Conservation (phyloP, 35 echinoderm and acorn worm species). For the Hemicentrotus pulcherrimus region DNA sequence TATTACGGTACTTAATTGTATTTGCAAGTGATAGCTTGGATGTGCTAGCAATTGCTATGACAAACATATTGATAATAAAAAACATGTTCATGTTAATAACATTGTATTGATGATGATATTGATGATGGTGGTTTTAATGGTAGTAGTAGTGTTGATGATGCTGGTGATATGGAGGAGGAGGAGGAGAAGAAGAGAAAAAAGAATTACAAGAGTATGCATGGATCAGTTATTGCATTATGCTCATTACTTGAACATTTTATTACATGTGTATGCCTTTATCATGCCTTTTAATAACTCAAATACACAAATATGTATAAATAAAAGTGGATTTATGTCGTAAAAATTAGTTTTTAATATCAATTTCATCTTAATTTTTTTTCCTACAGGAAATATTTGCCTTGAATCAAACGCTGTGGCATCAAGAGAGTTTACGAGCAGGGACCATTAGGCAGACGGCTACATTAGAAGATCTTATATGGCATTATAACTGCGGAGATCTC, state of each 20-base stretch:
- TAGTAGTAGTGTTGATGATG: background rate
- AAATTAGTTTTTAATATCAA: background rate
- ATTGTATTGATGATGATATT: background rate
- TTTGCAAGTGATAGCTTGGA: background rate
- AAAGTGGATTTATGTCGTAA: too few relatives aligned
- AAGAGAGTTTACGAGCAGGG: conserved; percentile 79
- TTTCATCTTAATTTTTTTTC: background rate
- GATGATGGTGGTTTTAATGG: background rate
- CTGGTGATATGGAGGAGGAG: background rate
- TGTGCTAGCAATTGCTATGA: background rate
- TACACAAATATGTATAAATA: too few relatives aligned
- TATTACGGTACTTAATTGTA: too few relatives aligned
- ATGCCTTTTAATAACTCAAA: too few relatives aligned
- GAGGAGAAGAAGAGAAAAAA: too few relatives aligned
- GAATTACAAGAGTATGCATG: too few relatives aligned
- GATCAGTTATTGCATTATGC: too few relatives aligned
- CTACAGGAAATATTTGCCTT: conserved; percentile 92
- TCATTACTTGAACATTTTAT: too few relatives aligned
- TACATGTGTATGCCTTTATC: too few relatives aligned
- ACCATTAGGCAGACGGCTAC: conserved; percentile 58
- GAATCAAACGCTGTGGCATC: conserved; percentile 96
- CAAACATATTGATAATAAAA: background rate
- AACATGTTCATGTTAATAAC: background rate
- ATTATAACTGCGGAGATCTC: conserved; percentile 97
- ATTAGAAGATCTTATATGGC: conserved; percentile 96